Percentiles rank a stretch among this genome's conserved stretches.
Conservation (phyloP, 2,888 invertebrate species). For the Eupithecia insigniata region DNA sequence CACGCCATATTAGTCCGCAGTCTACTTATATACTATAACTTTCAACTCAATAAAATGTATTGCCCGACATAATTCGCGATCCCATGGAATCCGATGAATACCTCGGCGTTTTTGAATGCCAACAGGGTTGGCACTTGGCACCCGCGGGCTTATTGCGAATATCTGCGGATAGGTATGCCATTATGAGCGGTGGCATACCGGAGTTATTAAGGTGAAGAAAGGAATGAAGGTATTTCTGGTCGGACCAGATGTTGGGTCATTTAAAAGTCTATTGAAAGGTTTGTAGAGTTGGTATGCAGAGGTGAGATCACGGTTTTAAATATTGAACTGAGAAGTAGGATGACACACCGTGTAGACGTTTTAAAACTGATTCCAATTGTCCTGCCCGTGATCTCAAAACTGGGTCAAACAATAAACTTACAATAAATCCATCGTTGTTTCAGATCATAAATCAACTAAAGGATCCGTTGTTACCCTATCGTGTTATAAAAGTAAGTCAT, state of each 20-base stretch:
- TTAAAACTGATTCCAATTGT: background rate
- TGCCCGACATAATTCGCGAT: background rate
- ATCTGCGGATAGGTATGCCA: conserved; percentile 77
- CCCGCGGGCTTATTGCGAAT: conserved; percentile 68
- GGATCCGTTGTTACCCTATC: conserved; percentile 84
- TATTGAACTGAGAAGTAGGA: background rate
- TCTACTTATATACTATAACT: too few species aligned
- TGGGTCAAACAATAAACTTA: conserved; percentile 13
- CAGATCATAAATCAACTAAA: conserved; percentile 85
- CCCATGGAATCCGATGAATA: background rate
- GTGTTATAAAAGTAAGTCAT: conserved; percentile 85
- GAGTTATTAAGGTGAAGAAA: conserved; percentile 38
- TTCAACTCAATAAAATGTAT: conserved; percentile 10
- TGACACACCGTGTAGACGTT: background rate
- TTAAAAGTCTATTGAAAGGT: background rate
- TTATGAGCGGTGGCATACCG: conserved; percentile 58
- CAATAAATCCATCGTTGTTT: conserved; percentile 49
- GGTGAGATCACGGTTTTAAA: background rate
- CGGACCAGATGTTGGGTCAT: background rate
- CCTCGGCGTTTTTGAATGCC: conserved; percentile 69
- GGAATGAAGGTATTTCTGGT: conserved; percentile 62
- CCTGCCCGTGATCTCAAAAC: conserved; percentile 1
- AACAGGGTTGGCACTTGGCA: conserved; percentile 57
- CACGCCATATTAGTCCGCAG: too few species aligned
- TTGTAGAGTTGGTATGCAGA: background rate